Evolutionary conservation across 1,140 invertebrate species (phyloP).

Genomic region (Pantala flavescens): DNA sequence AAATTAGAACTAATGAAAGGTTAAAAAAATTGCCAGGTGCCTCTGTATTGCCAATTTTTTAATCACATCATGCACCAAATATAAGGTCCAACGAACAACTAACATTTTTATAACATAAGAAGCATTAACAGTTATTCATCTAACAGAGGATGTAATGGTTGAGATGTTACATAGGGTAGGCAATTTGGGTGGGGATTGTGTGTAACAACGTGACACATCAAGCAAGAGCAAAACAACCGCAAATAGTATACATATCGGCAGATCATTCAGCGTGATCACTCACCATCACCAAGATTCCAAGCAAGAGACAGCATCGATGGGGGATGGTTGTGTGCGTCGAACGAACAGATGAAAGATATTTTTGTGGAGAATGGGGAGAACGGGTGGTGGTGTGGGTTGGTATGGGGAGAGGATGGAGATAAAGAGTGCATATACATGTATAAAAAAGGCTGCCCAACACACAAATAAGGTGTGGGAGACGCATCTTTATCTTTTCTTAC

Average conservation of each 20-base stretch:
- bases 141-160: too few species aligned
- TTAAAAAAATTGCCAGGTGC: too few species aligned
- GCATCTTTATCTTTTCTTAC: too few species aligned
- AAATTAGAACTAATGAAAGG: too few species aligned
- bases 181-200: too few species aligned
- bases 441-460: background rate
- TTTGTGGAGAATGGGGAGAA: conserved; percentile 11
- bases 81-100: too few species aligned
- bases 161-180: too few species aligned
- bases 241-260: conserved; percentile 2
- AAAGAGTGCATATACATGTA: conserved; percentile 7
- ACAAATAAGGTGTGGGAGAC: background rate
- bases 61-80: too few species aligned
- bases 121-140: too few species aligned
- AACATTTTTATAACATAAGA: too few species aligned
- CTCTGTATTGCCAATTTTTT: too few species aligned
- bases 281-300: background rate
- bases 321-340: background rate
- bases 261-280: background rate
- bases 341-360: conserved; percentile 10
- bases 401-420: conserved; percentile 11
- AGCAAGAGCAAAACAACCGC: conserved; percentile 7
- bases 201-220: background rate
- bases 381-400: background rate
- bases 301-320: background rate